Base-by-base conservation (phyloP, 2,113 vertebrate species). In the Phrynosoma blainvillii region DNA sequence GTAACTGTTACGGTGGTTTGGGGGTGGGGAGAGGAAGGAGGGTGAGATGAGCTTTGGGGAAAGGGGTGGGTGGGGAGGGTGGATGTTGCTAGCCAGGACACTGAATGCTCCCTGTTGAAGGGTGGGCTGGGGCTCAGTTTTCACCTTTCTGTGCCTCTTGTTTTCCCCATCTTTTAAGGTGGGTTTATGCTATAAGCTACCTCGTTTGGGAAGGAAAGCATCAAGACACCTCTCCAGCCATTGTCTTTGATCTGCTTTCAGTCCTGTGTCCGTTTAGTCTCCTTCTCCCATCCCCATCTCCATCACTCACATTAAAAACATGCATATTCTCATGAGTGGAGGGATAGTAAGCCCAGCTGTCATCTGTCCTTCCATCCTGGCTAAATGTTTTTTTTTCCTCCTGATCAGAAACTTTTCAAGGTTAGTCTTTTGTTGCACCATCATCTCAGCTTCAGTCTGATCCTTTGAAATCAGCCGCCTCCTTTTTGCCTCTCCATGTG, bases 161-260 rank as follows among this genome's bases (percentile, higher is more conserved):
- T 77, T 78, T 83, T 77, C 74, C 42, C 79, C 81, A 88, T 88
- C 87, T 88, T 83, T 83, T 68, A 66, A 40, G 87, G 74, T 88
- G 87, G 81, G 80, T 78, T 70, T 84, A 42, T 47, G 20, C 23
- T 82, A 70, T 70, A 68, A 84, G 87, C 87, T 88, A 88, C 87
- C 87, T 88, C 81, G 47, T 36, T 78, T 52, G 74, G 74, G 74
- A 56, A 82, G 68, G 74, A 40, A 75, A 32, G 59, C 87, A 56
- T 84, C 81, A 78, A 77, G 73, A 68, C 74, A 83, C 13, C 75
- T 62, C 75, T 59, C 25, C 75, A 83, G 65, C 47, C 81, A 40
- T n/a, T 84, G 80, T 78, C 62, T 84, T 52, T 62, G 42, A 65
- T 75, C 70, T 87, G 71, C 79, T 87, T 87, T 82, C 56, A 56